Base-by-base conservation (phyloP, 2,797 vertebrate species). In the Picus viridis region DNA sequence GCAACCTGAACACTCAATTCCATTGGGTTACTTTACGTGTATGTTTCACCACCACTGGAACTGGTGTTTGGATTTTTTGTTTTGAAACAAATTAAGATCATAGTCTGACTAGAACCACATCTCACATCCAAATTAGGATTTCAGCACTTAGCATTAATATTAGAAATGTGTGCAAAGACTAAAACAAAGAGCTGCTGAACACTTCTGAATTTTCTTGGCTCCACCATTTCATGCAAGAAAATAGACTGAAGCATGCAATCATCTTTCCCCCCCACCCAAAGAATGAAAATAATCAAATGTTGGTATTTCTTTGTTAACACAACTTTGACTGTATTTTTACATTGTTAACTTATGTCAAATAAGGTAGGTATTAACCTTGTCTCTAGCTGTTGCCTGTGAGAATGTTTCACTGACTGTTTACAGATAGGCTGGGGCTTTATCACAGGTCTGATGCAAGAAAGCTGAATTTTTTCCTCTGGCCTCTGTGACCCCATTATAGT, bases 381-480 rank as follows among this genome's bases (percentile, higher is more conserved):
- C 78, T 94, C 53, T 81, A 75, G 88, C 62, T 83, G 76, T 32
- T 92, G 84, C 88, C 83, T 82, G 80, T 94, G 93, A 92, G 71
- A 96, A 89, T 83, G 58, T 74, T 84, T 94, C 74, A 83, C 74
- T 88, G 94, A 83, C 88, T 95, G 78, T 96, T 95, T 90, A 92
- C 87, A 89, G 61, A 91, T 81, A 92, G 90, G 87, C 61, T 94
- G 82, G 81, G 96, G 95, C 45, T 91, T 93, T 94, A 94, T 87
- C 86, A 90, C 91, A 87, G 90, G 90, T 97, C 91, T 97, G 83
- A 96, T 94, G 93, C 83, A 96, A 96, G 80, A 97, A 96, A 96
- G 96, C 79, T 93, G 72, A 75, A 83, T 92, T 91, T 95, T 94
- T 93, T 88, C 83, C 83, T 78, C 70, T 95, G 85, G 47, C 90